Conservation (phyloP, 2,797 vertebrate species). For the Spondyliosoma cantharus region DNA sequence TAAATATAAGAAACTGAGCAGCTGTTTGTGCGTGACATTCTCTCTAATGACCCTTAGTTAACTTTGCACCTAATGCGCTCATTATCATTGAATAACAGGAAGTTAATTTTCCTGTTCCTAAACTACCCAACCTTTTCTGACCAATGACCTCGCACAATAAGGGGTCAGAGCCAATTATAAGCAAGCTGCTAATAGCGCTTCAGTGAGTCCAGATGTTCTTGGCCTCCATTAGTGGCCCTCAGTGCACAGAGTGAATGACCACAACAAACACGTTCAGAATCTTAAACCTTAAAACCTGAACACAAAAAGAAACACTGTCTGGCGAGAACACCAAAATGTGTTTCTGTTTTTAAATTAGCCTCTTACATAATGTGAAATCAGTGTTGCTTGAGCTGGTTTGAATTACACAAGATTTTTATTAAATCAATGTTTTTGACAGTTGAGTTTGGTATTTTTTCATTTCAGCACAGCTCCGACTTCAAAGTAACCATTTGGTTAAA, state of each 20-base stretch:
- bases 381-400: background rate
- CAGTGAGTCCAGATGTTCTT: constrained; percentile 79
- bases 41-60: constrained; percentile 72
- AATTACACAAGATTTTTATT: constrained; percentile 7
- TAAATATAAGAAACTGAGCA: constrained; percentile 1
- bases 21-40: constrained; percentile 52
- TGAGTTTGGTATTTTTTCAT: background rate
- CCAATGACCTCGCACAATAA: constrained; percentile 80
- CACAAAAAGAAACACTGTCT: constrained; percentile 36
- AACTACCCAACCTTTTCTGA: constrained; percentile 79
- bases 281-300: background rate
- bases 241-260: constrained; percentile 45
- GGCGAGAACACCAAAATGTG: background rate
- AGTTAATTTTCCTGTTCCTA: constrained; percentile 83
- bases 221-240: constrained; percentile 61
- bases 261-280: constrained; percentile 36
- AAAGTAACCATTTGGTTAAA: constrained; percentile 1
- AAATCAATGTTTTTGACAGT: background rate
- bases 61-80: constrained; percentile 77
- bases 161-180: constrained; percentile 82
- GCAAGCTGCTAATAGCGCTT: constrained; percentile 75
- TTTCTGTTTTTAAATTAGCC: constrained; percentile 12
- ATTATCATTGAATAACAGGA: constrained; percentile 86
- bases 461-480: background rate
- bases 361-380: background rate